Conservation (phyloP, 2,797 vertebrate species). For the Melanotaenia pygmaea region DNA sequence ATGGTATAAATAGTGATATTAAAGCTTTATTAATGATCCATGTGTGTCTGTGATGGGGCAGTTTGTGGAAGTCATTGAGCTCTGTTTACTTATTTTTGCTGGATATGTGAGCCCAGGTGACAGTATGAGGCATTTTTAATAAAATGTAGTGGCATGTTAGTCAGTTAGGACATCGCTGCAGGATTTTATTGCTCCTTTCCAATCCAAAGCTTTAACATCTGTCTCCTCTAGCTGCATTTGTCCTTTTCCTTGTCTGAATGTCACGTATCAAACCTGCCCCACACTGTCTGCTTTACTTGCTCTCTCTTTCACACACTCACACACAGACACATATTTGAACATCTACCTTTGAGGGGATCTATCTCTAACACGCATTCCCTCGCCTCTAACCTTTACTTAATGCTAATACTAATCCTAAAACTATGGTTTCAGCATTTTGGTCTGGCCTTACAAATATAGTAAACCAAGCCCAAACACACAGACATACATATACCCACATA, state of each 20-base stretch:
- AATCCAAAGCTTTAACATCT: slow-evolving; percentile 53
- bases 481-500: slow-evolving; percentile 9
- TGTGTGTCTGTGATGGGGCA: slow-evolving; percentile 46
- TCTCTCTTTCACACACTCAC: neutral
- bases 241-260: slow-evolving; percentile 64
- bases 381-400: neutral
- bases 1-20: slow-evolving; percentile 54
- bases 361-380: neutral
- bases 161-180: slow-evolving; percentile 30
- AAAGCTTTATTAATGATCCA: slow-evolving; percentile 54
- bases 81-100: slow-evolving; percentile 46
- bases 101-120: slow-evolving; percentile 32
- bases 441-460: slow-evolving; percentile 4
- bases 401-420: neutral
- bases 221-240: slow-evolving; percentile 40
- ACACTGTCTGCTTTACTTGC: neutral
- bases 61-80: slow-evolving; percentile 41
- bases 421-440: neutral
- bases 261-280: slow-evolving; percentile 54
- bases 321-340: neutral
- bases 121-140: slow-evolving; percentile 46
- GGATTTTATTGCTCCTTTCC: slow-evolving; percentile 71
- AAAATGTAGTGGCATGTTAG: slow-evolving; percentile 27
- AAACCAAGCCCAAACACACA: slow-evolving; percentile 11
- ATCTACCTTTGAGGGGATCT: neutral